phyloP scores from a whole-genome alignment of 2,888 invertebrate species.

The Parasteatoda lunata region DNA sequence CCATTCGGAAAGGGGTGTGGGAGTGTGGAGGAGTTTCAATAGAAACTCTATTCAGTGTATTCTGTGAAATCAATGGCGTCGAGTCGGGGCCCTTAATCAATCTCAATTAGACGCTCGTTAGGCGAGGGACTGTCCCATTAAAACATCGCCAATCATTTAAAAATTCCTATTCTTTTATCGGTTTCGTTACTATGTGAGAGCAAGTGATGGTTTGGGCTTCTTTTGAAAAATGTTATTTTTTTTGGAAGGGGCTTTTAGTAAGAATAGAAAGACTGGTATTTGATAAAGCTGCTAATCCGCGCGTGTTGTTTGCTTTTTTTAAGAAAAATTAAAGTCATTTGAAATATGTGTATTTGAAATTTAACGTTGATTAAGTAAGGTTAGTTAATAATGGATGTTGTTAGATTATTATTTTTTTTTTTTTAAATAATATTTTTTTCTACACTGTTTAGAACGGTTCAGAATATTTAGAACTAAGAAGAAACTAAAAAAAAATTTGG shows the following conservation, averaged over 20 bases:
- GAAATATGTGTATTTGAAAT: too few species aligned
- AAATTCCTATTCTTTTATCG: constrained; percentile 17
- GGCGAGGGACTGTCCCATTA: constrained; percentile 19
- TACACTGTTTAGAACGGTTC: too few species aligned
- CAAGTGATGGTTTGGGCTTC: not conserved
- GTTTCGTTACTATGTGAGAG: not conserved
- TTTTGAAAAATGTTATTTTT: not conserved
- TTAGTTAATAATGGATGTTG: too few species aligned
- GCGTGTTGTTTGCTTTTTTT: not conserved
- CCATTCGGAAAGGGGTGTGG: constrained; percentile 4
- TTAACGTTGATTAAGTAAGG: too few species aligned
- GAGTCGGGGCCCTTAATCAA: constrained; percentile 26
- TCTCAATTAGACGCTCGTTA: constrained; percentile 53
- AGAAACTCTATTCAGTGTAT: constrained; percentile 18
- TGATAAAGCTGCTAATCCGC: not conserved
- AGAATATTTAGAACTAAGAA: too few species aligned
- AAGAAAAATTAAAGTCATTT: not conserved
- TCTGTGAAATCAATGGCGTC: constrained; percentile 20
- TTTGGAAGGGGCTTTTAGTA: not conserved
- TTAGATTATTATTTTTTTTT: too few species aligned
- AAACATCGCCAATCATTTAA: constrained; percentile 43
- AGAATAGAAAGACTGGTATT: not conserved
- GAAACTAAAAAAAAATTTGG: too few species aligned
- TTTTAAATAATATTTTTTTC: too few species aligned
- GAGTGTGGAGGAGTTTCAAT: constrained; percentile 15